A percentile compares a stretch with the other conserved stretches of the same genome.
These are phyloP conservation scores for Papilio aristodemus DNA, from an alignment of 1,140 invertebrate species.

Conservation along the genomic window DNA sequence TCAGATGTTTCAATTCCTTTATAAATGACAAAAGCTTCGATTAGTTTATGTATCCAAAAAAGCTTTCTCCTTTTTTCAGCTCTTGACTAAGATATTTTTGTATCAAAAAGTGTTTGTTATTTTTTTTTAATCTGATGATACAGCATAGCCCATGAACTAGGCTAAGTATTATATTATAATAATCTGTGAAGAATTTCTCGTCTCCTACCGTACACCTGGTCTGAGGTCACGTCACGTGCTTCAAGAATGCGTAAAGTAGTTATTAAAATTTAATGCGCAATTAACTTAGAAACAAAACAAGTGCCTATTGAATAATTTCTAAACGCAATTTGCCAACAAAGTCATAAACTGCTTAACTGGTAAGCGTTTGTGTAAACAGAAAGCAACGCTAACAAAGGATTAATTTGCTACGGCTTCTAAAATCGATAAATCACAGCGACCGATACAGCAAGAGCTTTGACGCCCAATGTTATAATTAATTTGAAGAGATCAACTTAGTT, in stretches of 20 bases:
- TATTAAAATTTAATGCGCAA: slow-evolving; percentile 28
- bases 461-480: slow-evolving; percentile 35
- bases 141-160: neutral
- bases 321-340: slow-evolving; percentile 49
- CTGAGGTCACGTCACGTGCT: slow-evolving; percentile 9
- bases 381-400: slow-evolving; percentile 71
- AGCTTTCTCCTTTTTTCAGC: too few species aligned
- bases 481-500: slow-evolving; percentile 21
- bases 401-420: slow-evolving; percentile 68
- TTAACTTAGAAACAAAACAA: slow-evolving; percentile 39
- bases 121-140: too few species aligned
- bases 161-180: neutral
- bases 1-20: too few species aligned
- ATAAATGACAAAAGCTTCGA: too few species aligned
- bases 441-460: slow-evolving; percentile 46
- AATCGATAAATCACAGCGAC: slow-evolving; percentile 72
- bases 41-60: too few species aligned
- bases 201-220: slow-evolving; percentile 7
- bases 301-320: slow-evolving; percentile 52
- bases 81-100: too few species aligned
- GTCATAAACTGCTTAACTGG: slow-evolving; percentile 74
- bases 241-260: slow-evolving; percentile 14
- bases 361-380: slow-evolving; percentile 77
- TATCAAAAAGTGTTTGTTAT: neutral
- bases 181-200: slow-evolving; percentile 1